Conservation (phyloP, 2,797 vertebrate genomes). For the Hafferia zeledoni region DNA sequence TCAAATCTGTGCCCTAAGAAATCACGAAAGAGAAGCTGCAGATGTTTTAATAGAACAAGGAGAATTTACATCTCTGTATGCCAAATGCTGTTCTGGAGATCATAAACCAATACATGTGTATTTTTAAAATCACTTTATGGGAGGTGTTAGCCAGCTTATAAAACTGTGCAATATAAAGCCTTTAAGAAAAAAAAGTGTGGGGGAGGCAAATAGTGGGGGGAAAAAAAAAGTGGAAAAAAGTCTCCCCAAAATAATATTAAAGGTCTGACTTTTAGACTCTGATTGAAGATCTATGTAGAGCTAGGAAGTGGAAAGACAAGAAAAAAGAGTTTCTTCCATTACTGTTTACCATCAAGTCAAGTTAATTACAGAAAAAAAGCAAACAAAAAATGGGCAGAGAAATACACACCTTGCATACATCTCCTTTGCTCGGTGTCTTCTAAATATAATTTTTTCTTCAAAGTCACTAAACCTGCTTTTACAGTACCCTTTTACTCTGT, state of each 20-base stretch:
- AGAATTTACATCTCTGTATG: neutral
- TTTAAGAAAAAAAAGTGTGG: neutral
- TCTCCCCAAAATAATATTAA: neutral
- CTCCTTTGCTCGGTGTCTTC: neutral
- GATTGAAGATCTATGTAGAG: neutral
- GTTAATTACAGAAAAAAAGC: neutral
- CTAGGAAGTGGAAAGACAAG: neutral
- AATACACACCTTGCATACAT: neutral
- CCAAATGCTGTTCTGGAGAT: neutral
- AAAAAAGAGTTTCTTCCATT: neutral
- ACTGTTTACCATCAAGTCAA: neutral
- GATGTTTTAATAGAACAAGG: neutral
- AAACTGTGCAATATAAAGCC: neutral
- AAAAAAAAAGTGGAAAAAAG: neutral
- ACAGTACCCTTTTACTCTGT: neutral
- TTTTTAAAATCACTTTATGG: neutral
- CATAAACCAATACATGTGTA: neutral
- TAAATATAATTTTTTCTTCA: neutral
- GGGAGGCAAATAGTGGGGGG: no score
- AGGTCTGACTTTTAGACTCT: neutral
- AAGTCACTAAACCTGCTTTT: neutral
- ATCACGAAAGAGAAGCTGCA: neutral
- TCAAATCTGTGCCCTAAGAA: slow-evolving; percentile 26
- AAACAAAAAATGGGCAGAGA: neutral
- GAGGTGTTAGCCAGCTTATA: neutral